Evolutionary conservation across 2,888 invertebrate species (phyloP).

Genomic region (Boloria selene): DNA sequence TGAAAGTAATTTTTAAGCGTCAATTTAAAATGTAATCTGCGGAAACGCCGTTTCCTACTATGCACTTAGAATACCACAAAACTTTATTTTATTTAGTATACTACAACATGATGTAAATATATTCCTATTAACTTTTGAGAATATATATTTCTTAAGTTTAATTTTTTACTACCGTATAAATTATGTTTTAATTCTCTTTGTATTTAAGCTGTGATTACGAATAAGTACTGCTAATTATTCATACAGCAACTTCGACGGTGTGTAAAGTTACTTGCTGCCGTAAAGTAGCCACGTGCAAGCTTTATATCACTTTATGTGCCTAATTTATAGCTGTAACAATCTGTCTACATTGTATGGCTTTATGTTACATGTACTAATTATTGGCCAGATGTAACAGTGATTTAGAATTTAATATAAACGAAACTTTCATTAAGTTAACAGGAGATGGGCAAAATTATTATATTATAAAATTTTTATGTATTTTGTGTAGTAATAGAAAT

Average conservation of each 20-base stretch:
- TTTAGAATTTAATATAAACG: not conserved
- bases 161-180: not conserved
- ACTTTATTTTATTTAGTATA: no score
- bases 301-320: slow-evolving; percentile 29
- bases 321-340: slow-evolving; percentile 33
- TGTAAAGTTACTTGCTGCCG: slow-evolving; percentile 9
- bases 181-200: not conserved
- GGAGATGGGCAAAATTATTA: no score
- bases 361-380: slow-evolving; percentile 6
- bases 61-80: no score
- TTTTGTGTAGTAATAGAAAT: no score
- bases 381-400: not conserved
- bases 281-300: slow-evolving; percentile 21
- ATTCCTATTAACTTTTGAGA: no score
- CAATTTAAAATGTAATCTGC: no score
- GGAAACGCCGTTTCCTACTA: no score
- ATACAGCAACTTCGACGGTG: slow-evolving; percentile 13
- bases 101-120: no score
- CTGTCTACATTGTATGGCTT: slow-evolving; percentile 14
- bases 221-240: slow-evolving; percentile 16
- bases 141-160: no score
- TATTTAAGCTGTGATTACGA: not conserved
- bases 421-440: no score
- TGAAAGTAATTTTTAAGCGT: not conserved
- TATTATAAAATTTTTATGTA: no score